Evolutionary conservation across 2,113 vertebrate species (phyloP).

Genomic region (Oceanites oceanicus): DNA sequence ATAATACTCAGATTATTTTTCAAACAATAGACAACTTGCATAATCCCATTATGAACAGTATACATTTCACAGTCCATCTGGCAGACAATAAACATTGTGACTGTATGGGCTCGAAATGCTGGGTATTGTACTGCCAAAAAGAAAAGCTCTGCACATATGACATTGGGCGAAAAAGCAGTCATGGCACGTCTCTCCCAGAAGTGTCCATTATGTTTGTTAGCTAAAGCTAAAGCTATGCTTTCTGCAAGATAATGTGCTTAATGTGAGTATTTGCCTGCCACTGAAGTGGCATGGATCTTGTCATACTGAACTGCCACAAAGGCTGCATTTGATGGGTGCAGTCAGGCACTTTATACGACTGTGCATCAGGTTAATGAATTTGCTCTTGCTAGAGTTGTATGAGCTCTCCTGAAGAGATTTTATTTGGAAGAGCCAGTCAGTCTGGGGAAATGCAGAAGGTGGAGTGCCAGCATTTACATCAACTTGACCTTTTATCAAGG

Average conservation of each 20-base stretch:
- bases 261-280: background rate
- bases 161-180: slow-evolving; percentile 60
- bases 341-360: background rate
- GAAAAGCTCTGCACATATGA: slow-evolving; percentile 30
- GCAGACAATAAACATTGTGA: slow-evolving; percentile 64
- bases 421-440: background rate
- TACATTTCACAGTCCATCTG: slow-evolving; percentile 70
- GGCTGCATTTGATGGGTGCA: background rate
- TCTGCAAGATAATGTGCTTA: slow-evolving; percentile 3
- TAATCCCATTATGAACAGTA: slow-evolving; percentile 73
- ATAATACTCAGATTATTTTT: slow-evolving; percentile 74
- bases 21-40: slow-evolving; percentile 72
- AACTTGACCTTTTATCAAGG: background rate
- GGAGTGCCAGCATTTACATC: background rate
- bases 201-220: background rate
- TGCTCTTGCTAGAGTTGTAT: background rate
- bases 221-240: slow-evolving; percentile 33
- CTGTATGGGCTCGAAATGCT: slow-evolving; percentile 61
- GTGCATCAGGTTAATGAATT: background rate
- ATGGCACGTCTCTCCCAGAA: slow-evolving; percentile 32
- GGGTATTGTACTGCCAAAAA: slow-evolving; percentile 54
- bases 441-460: background rate
- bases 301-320: background rate
- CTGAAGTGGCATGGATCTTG: background rate
- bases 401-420: slow-evolving; percentile 3